phyloP scores from a whole-genome alignment of 1,140 invertebrate species.

The Triops longicaudatus region DNA sequence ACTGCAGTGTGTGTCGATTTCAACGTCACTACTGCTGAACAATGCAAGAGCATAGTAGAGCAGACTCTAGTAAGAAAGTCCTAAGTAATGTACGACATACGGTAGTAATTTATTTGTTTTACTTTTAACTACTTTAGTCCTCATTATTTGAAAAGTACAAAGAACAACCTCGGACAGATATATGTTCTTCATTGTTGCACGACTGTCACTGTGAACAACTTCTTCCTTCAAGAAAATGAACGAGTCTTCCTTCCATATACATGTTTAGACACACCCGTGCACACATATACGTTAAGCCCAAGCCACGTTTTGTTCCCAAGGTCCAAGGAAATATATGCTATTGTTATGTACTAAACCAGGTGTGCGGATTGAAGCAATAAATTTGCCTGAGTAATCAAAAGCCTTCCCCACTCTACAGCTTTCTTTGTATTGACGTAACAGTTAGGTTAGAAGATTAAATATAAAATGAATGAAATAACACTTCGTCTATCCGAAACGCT shows the following conservation, averaged over 20 bases:
- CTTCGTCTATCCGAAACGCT: not conserved
- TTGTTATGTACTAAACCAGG: not conserved
- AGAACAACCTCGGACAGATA: not conserved
- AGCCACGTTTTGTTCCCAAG: not conserved
- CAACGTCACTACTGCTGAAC: not conserved
- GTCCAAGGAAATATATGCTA: not conserved
- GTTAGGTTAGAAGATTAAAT: not conserved
- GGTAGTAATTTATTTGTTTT: not conserved
- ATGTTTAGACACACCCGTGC: too few species aligned
- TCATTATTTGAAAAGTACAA: not conserved
- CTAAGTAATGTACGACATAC: not conserved
- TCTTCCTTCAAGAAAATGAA: not conserved
- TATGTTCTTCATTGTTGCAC: not conserved
- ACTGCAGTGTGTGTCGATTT: not conserved
- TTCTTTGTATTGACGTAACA: not conserved
- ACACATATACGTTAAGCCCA: not conserved
- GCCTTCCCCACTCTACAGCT: not conserved
- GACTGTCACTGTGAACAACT: not conserved
- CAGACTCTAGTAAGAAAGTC: not conserved
- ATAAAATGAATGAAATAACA: not conserved
- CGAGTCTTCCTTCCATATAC: not conserved
- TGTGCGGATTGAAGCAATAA: not conserved
- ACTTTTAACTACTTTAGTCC: not conserved
- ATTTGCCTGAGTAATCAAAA: not conserved
- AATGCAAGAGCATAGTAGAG: not conserved